Conservation (phyloP, 2,113 vertebrate genomes). For the Oplegnathus fasciatus region DNA sequence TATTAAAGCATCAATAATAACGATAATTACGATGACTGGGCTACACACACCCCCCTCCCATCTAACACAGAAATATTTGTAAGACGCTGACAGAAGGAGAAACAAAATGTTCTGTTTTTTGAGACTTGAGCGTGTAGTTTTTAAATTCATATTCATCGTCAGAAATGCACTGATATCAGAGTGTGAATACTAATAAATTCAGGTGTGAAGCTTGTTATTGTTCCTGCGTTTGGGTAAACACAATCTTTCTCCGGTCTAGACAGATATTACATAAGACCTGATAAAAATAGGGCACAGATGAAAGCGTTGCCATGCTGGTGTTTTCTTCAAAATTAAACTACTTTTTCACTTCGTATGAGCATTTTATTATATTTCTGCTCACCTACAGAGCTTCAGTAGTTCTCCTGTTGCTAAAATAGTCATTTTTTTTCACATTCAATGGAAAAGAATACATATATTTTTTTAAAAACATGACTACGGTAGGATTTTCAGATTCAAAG, state of each 20-base stretch:
- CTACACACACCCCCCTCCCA: no score
- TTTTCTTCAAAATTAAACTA: constrained; percentile 9
- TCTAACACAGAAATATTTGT: not conserved
- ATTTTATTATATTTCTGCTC: not conserved
- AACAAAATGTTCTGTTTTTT: not conserved
- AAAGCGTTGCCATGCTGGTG: not conserved
- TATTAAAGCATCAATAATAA: not conserved
- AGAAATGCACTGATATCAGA: not conserved
- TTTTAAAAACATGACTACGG: not conserved
- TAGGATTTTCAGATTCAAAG: not conserved
- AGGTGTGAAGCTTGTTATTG: constrained; percentile 4
- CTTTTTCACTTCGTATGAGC: not conserved
- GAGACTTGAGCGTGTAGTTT: not conserved
- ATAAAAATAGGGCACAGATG: constrained; percentile 29
- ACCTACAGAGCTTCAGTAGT: not conserved
- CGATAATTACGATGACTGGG: no score
- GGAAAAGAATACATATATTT: not conserved
- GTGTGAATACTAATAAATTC: not conserved
- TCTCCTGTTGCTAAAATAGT: not conserved
- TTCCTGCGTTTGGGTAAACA: constrained; percentile 29
- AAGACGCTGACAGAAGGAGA: no score
- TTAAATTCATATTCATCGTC: not conserved
- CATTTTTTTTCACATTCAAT: not conserved
- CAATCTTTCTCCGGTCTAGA: constrained; percentile 38
- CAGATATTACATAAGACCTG: constrained; percentile 33